Evolutionary conservation across 1,140 invertebrate genomes (phyloP), one percentile per base, ranked within the genome.

Genomic region (Drosophila orena): DNA sequence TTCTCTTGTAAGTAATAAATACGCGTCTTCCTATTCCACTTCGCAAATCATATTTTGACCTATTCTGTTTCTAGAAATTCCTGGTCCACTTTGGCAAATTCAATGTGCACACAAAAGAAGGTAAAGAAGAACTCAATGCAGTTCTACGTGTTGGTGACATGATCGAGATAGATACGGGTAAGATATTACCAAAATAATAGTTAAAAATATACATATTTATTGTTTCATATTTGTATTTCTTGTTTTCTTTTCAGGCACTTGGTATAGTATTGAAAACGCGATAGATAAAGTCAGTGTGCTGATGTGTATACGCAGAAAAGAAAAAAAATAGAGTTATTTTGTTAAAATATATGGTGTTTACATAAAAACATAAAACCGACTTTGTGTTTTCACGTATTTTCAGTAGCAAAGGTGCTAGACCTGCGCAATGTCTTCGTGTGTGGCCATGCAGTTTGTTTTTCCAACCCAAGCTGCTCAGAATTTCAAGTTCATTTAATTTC

Each of bases 401-500:
- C 3, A 30, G 30, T 30, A 30, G 30, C 42, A 20, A 15, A 44
- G 17, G 11, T 20, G 15, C 12, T 20, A 44, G 11, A 20, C 17
- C 42, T 20, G 20, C 8, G 4, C 11, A n/a, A 7, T 46, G 22
- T 24, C 12, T 24, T 24, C 5, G 22, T 3, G 20, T 3, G 20
- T 1, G 20, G 6, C 11, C 22, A 40, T 49, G 17, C 6, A 8
- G 46, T 40, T 10, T 17, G 46, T 20, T 24, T 34, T 27, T 17
- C 17, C 3, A n/a, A 7, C 10, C 59, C 60, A 43, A 60, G 68
- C 44, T 74, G 58, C 50, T 79, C 50, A 72, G 69, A 71, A 78
- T 81, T 71, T 88, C 60, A 88, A 88, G 83, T 81, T 88, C 74
- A 88, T 86, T 86, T 88, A 71, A 81, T 86, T 86, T 86, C 65